Conservation (phyloP, 1,140 invertebrate genomes). For the Pentalonia nigronervosa region DNA sequence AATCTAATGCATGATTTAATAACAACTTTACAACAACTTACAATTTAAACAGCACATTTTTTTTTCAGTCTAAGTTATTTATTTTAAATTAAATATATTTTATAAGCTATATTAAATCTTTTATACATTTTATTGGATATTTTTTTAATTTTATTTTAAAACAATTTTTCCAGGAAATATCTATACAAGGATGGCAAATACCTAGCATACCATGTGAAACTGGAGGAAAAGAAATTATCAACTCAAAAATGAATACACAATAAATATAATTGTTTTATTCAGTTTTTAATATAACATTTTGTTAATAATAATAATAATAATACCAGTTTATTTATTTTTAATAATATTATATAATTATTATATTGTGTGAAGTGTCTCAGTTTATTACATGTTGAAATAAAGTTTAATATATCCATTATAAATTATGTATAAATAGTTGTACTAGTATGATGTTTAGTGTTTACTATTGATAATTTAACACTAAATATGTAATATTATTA, state of each 20-base stretch:
- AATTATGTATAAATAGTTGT: background rate
- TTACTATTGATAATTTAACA: background rate
- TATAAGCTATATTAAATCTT: background rate
- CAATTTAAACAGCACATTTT: background rate
- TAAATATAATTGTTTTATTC: slow-evolving; percentile 27
- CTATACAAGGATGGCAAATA: slow-evolving; percentile 73
- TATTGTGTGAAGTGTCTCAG: background rate
- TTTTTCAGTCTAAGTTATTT: background rate
- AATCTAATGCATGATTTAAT: background rate
- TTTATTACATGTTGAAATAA: background rate
- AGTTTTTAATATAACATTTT: background rate
- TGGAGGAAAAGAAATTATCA: slow-evolving; percentile 63
- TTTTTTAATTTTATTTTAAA: background rate
- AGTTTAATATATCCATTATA: background rate
- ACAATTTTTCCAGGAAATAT: slow-evolving; percentile 71
- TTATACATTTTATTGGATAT: background rate
- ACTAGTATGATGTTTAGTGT: background rate
- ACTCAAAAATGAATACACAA: background rate
- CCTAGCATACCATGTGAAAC: slow-evolving; percentile 78
- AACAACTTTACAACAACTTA: background rate
- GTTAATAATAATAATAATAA: background rate
- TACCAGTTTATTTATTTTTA: background rate
- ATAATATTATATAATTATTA: background rate
- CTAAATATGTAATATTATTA: background rate
- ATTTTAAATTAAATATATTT: background rate